These are phyloP conservation scores for Desmodus rotundus DNA, from an alignment of 2,113 vertebrate genomes.

Conservation along the genomic window DNA sequence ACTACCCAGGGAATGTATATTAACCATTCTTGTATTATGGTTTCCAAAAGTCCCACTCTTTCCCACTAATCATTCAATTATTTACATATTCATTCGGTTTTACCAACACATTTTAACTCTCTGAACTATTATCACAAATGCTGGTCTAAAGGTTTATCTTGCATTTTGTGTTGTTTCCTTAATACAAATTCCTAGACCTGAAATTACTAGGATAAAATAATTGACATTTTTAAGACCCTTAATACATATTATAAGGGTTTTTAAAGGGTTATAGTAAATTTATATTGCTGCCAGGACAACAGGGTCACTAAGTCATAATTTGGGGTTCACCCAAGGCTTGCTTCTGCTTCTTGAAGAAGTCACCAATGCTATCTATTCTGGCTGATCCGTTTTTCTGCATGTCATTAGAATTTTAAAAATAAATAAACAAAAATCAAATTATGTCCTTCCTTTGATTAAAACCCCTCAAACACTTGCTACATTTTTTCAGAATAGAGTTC, in stretches of 20 bases:
- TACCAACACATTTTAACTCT: neutral
- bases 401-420: neutral
- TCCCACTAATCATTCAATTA: neutral
- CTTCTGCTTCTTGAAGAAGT: neutral
- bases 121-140: neutral
- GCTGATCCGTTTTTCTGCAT: neutral
- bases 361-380: neutral
- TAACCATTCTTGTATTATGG: neutral
- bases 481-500: neutral
- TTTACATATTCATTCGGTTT: neutral
- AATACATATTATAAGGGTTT: neutral
- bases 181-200: neutral
- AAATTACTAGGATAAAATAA: neutral
- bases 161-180: neutral
- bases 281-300: neutral
- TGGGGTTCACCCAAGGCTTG: neutral
- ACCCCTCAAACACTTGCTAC: neutral
- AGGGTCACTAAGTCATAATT: neutral
- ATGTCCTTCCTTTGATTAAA: neutral
- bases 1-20: neutral
- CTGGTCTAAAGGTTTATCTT: neutral
- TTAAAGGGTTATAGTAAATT: neutral
- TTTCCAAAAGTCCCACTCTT: neutral
- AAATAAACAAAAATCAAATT: neutral
- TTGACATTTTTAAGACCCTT: neutral